Percentiles rank a stretch among this genome's conserved stretches.
phyloP scores from a whole-genome alignment of 2,113 vertebrate genomes.

The Ammodytes marinus region DNA sequence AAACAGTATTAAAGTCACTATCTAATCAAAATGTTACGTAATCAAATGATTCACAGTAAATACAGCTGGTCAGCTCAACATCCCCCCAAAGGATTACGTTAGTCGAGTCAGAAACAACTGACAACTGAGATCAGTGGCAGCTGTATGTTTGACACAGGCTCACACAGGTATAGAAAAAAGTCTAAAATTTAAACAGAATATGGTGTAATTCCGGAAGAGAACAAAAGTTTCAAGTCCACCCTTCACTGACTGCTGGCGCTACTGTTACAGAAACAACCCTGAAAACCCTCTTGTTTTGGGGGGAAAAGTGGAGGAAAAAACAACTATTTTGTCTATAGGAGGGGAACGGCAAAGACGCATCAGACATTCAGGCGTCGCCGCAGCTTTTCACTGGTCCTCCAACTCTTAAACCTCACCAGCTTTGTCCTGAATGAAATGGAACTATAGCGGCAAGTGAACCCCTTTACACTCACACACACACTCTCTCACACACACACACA shows the following conservation, averaged over 20 bases:
- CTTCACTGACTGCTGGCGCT: not conserved
- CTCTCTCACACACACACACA: conserved; percentile 29
- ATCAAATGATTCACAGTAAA: too few relatives aligned
- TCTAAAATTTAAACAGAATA: too few relatives aligned
- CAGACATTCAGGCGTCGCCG: conserved; percentile 78
- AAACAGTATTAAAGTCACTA: too few relatives aligned
- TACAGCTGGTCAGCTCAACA: too few relatives aligned
- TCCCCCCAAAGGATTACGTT: too few relatives aligned
- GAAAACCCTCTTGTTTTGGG: too few relatives aligned
- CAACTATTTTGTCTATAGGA: not conserved
- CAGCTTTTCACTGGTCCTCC: conserved; percentile 57
- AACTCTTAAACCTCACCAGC: conserved; percentile 55
- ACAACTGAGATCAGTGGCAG: not conserved
- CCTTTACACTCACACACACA: conserved; percentile 43
- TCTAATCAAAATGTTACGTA: too few relatives aligned
- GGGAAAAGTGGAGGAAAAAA: not conserved
- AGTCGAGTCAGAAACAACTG: too few relatives aligned
- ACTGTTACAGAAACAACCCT: too few relatives aligned
- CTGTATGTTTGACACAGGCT: not conserved
- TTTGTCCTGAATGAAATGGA: conserved; percentile 80
- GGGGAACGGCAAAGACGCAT: conserved; percentile 42
- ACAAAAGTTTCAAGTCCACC: not conserved
- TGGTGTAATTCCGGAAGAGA: too few relatives aligned
- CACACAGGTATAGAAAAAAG: too few relatives aligned
- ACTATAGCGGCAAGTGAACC: conserved; percentile 63